Conservation (phyloP, 2,888 invertebrate species). For the Tenthredo notha region DNA sequence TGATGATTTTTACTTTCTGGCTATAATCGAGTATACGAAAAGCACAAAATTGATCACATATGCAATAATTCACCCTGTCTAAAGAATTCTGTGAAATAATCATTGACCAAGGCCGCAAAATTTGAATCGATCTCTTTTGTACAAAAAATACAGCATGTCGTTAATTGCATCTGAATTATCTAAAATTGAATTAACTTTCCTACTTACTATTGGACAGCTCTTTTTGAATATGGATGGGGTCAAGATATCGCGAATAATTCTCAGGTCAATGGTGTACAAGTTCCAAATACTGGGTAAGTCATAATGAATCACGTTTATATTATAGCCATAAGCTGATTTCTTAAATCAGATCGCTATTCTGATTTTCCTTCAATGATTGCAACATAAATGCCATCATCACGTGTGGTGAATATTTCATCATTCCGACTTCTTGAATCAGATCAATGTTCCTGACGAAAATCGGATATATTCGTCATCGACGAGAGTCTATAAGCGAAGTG, state of each 20-base stretch:
- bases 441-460: background rate
- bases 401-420: no score
- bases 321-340: background rate
- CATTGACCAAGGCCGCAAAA: no score
- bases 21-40: no score
- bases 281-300: constrained; percentile 65
- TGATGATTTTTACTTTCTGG: no score
- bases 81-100: background rate
- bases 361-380: no score
- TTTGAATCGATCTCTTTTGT: background rate
- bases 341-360: no score
- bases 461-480: background rate
- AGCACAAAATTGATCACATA: no score
- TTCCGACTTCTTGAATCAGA: background rate
- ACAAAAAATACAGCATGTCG: background rate
- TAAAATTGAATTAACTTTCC: background rate
- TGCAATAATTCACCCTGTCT: background rate
- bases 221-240: background rate
- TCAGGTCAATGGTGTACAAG: constrained; percentile 58
- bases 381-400: no score
- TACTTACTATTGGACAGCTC: background rate
- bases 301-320: background rate
- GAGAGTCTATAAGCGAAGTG: background rate
- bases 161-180: background rate
- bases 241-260: background rate